A percentile compares a stretch with the other conserved stretches of the same genome.
phyloP scores from a whole-genome alignment of 2,888 invertebrate genomes.

The Dyspetes luteomarginatus region DNA sequence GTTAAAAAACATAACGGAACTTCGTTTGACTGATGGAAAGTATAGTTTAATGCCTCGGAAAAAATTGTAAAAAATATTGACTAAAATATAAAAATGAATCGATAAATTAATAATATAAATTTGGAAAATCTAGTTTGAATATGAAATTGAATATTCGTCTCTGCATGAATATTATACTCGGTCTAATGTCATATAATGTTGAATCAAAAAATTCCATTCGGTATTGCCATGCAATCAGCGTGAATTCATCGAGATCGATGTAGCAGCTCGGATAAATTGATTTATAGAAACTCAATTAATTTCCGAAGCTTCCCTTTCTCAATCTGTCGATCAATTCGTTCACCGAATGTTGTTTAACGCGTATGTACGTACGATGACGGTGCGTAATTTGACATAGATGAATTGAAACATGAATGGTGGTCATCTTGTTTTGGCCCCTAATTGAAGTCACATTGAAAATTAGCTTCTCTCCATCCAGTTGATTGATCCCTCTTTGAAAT shows the following conservation, averaged over 20 bases:
- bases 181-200: background rate
- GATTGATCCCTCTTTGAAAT: too few species aligned
- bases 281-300: background rate
- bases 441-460: slow-evolving; percentile 32
- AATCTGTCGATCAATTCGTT: background rate
- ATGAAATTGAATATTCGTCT: background rate
- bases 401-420: background rate
- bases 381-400: background rate
- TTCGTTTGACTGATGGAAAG: background rate
- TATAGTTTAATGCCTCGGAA: background rate
- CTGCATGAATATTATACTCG: background rate
- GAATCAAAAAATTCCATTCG: background rate
- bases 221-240: background rate
- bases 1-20: background rate
- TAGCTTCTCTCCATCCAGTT: background rate
- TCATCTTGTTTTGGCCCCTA: background rate
- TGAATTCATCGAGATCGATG: background rate
- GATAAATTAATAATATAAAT: too few species aligned
- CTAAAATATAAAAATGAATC: too few species aligned
- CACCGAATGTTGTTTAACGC: too few species aligned
- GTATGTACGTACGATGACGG: background rate
- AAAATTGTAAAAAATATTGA: too few species aligned
- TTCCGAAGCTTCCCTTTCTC: background rate
- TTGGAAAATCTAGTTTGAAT: too few species aligned
- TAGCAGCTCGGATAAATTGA: background rate